Evolutionary conservation across 2,888 invertebrate genomes (phyloP).

Genomic region (Drosophila mayaguana): DNA sequence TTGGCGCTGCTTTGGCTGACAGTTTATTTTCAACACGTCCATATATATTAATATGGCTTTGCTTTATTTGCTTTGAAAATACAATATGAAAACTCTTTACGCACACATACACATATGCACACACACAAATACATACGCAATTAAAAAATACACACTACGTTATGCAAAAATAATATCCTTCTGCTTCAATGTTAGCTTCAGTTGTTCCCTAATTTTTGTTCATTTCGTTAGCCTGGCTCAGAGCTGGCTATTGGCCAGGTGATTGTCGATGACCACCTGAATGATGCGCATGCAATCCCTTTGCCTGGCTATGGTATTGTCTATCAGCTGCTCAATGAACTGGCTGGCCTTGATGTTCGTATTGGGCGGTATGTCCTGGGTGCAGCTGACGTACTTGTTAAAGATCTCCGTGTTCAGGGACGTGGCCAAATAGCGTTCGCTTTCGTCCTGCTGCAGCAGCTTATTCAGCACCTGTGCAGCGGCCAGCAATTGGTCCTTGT

Average conservation of each 20-base stretch:
- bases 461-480: constrained; percentile 80
- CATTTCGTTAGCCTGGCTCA: constrained; percentile 18
- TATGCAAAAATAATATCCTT: constrained; percentile 38
- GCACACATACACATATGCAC: constrained; percentile 26
- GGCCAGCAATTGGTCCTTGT: constrained; percentile 77
- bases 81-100: constrained; percentile 47
- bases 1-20: constrained; percentile 45
- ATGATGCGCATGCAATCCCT: constrained; percentile 82
- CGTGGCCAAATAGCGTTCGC: constrained; percentile 78
- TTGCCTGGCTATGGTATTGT: constrained; percentile 82
- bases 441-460: constrained; percentile 75
- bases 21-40: constrained; percentile 58
- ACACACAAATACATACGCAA: constrained; percentile 23
- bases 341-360: constrained; percentile 81
- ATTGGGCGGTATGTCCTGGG: constrained; percentile 83
- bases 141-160: constrained; percentile 46
- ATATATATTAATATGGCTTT: constrained; percentile 37
- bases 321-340: constrained; percentile 82
- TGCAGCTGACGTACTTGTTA: constrained; percentile 83
- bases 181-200: background rate
- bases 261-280: constrained; percentile 82
- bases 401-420: constrained; percentile 83
- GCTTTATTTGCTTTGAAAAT: constrained; percentile 62
- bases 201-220: background rate
- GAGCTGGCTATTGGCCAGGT: constrained; percentile 77